Conservation (phyloP, 2,888 invertebrate genomes). For the Scaeva pyrastri region DNA sequence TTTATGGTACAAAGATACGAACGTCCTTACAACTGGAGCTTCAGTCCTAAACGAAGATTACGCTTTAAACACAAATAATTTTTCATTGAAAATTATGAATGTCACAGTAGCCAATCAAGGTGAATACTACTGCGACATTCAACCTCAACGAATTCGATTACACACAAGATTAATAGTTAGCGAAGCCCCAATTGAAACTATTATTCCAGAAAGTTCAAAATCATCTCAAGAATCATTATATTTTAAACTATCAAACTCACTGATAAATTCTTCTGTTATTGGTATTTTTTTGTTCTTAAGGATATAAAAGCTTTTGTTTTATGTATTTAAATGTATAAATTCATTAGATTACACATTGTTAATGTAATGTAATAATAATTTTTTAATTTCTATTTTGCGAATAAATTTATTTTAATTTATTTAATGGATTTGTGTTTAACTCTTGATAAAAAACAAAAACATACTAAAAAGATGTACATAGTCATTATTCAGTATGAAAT, state of each 20-base stretch:
- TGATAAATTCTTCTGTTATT: constrained; percentile 56
- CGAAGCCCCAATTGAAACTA: constrained; percentile 77
- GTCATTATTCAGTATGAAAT: too few species aligned
- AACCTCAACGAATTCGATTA: constrained; percentile 76
- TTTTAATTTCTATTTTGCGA: constrained; percentile 46
- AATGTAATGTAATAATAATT: constrained; percentile 43
- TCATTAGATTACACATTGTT: constrained; percentile 53
- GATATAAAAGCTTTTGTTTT: constrained; percentile 47
- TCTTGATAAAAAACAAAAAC: not conserved
- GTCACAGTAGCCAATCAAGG: constrained; percentile 78
- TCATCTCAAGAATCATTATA: constrained; percentile 75
- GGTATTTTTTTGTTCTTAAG: constrained; percentile 68
- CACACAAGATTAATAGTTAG: constrained; percentile 76
- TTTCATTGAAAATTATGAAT: constrained; percentile 78
- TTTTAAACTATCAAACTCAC: constrained; percentile 13
- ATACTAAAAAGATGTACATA: too few species aligned
- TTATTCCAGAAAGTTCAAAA: constrained; percentile 79
- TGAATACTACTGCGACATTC: constrained; percentile 77
- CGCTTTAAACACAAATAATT: constrained; percentile 73
- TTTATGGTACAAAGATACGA: constrained; percentile 77
- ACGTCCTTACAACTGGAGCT: constrained; percentile 76
- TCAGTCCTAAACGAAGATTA: constrained; percentile 77
- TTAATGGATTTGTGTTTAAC: constrained; percentile 27
- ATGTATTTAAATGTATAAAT: constrained; percentile 16
- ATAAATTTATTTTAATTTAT: constrained; percentile 74